Evolutionary conservation across 2,113 vertebrate species (phyloP).

Genomic region (Choloepus hoffmanni): DNA sequence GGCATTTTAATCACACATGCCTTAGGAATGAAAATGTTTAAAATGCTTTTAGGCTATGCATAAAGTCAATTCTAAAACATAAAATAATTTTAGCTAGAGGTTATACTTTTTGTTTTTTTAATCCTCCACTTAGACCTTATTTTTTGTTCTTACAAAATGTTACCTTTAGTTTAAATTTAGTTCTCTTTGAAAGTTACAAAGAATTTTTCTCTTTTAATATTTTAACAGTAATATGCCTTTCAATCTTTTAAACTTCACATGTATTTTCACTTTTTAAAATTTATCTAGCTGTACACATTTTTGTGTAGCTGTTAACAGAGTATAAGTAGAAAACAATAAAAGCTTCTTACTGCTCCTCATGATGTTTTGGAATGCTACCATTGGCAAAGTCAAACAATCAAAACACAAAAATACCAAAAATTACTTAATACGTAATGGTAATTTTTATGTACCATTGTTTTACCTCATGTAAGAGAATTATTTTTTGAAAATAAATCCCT

Average conservation of each 20-base stretch:
- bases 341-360: background rate
- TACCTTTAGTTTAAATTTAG: slow-evolving; percentile 36
- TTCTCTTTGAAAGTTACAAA: slow-evolving; percentile 8
- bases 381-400: background rate
- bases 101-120: slow-evolving; percentile 33
- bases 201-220: slow-evolving; percentile 23
- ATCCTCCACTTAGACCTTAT: background rate
- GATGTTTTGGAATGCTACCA: background rate
- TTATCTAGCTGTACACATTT: background rate
- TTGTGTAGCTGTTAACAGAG: slow-evolving; percentile 18
- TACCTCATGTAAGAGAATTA: background rate
- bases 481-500: background rate
- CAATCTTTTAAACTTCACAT: background rate
- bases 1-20: background rate
- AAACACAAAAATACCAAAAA: background rate
- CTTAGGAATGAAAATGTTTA: slow-evolving; percentile 44
- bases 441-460: background rate
- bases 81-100: slow-evolving; percentile 59
- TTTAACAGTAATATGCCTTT: slow-evolving; percentile 52
- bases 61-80: slow-evolving; percentile 67
- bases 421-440: background rate
- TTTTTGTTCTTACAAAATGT: slow-evolving; percentile 42
- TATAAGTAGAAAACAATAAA: slow-evolving; percentile 42
- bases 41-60: background rate
- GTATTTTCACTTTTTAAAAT: background rate